Base-by-base conservation (phyloP, 2,888 invertebrate genomes). In the Cantharis rustica region DNA sequence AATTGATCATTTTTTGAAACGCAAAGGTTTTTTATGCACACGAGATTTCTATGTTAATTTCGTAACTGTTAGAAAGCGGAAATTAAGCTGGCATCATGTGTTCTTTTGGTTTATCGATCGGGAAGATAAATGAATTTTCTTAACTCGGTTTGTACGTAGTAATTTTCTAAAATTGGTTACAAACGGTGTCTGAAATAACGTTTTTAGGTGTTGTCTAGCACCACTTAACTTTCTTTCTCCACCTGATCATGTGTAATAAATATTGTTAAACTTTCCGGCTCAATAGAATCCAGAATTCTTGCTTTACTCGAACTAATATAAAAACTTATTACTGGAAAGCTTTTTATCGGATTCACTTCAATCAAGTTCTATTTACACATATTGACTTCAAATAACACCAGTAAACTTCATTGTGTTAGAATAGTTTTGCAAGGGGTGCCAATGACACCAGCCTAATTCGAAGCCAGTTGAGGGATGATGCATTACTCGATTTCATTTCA, bases 191-290 rank as follows among this genome's bases (percentile, higher is more conserved):
- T 80, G 79, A 81, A 81, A 84, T 81, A 80, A 81, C 79, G 79
- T 75, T 82, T 82, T 84, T 83, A 83, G 83, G 83, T 82, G 83
- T 83, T 82, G 81, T 79, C 79, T 63, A 77, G 81, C 83, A 84
- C 81, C 82, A 83, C 83, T 83, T 79, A 80, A 75, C 75, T 76
- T 79, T 79, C 75, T 80, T 82, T 81, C 79, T 63, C 78, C 84
- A 84, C 83, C 83, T 84, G 83, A 83, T 76, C 76, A 68, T 23
- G 27, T 26, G 17, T 23, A 61, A 77, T 75, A 75, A 75, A 75
- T 77, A 64, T 64, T 20, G 27, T 26, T 47, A n/a, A 47, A 47
- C 7, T 47, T 47, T 47, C n/a, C 0, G 13, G 1, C 47, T 47
- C 47, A 47, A 47, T 47, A n/a, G 47, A 47, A 47, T 47, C 47